These are phyloP conservation scores for Cyphomyrus plagiostoma DNA, from an alignment of 2,113 vertebrate species.

Conservation along the genomic window DNA sequence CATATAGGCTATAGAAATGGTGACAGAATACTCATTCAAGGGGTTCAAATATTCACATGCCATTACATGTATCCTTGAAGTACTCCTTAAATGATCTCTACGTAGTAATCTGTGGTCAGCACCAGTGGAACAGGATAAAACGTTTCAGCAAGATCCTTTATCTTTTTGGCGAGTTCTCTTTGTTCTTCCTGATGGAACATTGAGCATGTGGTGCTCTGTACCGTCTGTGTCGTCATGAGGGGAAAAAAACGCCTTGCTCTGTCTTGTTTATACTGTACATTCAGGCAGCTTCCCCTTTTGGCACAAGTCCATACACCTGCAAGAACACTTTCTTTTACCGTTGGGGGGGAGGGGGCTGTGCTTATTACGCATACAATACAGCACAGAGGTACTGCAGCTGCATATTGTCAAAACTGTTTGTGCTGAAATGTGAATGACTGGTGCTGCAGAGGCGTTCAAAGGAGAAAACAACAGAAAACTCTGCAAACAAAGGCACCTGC, in stretches of 20 bases:
- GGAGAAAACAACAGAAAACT: not conserved
- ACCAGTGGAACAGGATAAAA: not conserved
- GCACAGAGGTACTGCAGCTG: not conserved
- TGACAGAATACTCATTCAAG: not conserved
- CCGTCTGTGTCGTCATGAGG: not conserved
- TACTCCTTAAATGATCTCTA: not conserved
- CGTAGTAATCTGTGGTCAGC: not conserved
- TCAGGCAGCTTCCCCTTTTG: not conserved
- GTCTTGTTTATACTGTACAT: conserved; percentile 9
- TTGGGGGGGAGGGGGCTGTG: not conserved
- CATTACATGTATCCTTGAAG: not conserved
- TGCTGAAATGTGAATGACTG: not conserved
- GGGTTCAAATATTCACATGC: not conserved
- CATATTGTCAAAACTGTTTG: not conserved
- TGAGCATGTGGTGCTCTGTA: not conserved
- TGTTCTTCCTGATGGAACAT: not conserved
- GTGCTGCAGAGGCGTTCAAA: not conserved
- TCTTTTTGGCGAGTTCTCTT: not conserved
- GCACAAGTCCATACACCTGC: conserved; percentile 19
- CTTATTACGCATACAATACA: not conserved
- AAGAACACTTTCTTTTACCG: not conserved
- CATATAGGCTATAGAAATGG: not conserved
- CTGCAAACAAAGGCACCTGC: not conserved
- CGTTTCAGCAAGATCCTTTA: not conserved
- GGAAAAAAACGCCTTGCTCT: conserved; percentile 7